Evolutionary conservation across 1,140 invertebrate genomes (phyloP), one percentile per base, ranked within the genome.

Genomic region (Drosophila gunungcola): DNA sequence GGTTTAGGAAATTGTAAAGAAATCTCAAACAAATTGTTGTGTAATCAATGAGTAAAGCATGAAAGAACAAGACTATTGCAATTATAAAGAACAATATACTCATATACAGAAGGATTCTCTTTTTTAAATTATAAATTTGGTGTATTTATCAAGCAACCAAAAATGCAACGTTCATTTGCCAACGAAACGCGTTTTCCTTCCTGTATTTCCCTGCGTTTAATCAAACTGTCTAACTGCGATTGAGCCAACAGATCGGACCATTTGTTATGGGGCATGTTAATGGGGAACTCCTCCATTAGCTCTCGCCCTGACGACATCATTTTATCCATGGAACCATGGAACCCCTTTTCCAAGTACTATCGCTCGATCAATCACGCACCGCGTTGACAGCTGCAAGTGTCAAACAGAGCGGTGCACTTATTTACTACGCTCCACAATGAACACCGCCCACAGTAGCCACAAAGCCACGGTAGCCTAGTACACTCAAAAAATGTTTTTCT

Each of bases 351-450:
- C 42, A 64, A 54, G 21, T 12, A 42, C 27, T 61, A 73, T 60
- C 81, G 68, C 38, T 67, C 83, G 82, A 85, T 85, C 82, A 85
- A 85, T 85, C 82, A 82, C 69, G 54, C 51, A 54, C 43, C 79
- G 61, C 82, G 83, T 46, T 86, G 84, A 88, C 82, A 88, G 83
- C 75, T 88, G 83, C 83, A 86, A 86, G 79, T 86, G 79, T 86
- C 82, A 83, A 86, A 73, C 65, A 82, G 79, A 83, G 83, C 83
- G 75, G 55, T 83, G 75, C 79, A 88, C 70, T 88, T 79, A 61
- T 78, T 75, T 88, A 46, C 75, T 61, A 68, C 49, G 45, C 64
- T 39, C 55, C 73, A 52, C 48, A 56, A 57, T 57, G 62, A 43
- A 54, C 56, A 45, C 27, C 58, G 55, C 64, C 60, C 78, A 78